These are phyloP conservation scores for Siniperca undulata DNA, from an alignment of 2,797 vertebrate species.

Conservation along the genomic window DNA sequence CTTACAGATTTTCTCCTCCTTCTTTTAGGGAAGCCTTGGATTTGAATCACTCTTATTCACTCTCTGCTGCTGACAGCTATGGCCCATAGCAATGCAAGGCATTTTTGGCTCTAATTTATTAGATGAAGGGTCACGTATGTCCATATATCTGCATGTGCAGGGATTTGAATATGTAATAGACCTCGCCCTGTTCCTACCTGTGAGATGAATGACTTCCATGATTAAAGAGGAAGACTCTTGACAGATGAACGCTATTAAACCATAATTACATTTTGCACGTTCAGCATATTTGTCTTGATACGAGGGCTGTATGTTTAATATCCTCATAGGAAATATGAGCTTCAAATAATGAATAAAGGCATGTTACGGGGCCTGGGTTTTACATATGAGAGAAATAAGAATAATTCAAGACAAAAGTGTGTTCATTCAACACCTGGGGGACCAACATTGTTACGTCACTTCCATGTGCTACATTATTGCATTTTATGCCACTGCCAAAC, in stretches of 20 bases:
- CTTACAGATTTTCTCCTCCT: constrained; percentile 28
- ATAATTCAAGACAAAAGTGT: constrained; percentile 77
- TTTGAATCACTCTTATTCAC: constrained; percentile 60
- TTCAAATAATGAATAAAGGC: constrained; percentile 63
- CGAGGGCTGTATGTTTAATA: constrained; percentile 76
- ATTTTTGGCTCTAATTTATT: constrained; percentile 75
- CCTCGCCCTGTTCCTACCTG: constrained; percentile 60
- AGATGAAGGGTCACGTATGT: constrained; percentile 68
- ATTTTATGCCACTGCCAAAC: constrained; percentile 83
- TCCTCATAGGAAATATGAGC: constrained; percentile 71
- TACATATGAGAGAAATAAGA: constrained; percentile 68
- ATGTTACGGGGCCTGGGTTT: constrained; percentile 48
- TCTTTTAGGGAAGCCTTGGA: constrained; percentile 42
- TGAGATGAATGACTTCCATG: constrained; percentile 76
- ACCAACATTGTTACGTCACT: constrained; percentile 78
- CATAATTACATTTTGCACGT: constrained; percentile 79
- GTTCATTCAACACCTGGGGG: constrained; percentile 73
- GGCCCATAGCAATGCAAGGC: constrained; percentile 59
- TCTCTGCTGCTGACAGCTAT: constrained; percentile 35
- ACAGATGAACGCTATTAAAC: constrained; percentile 83
- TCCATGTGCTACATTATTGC: constrained; percentile 81
- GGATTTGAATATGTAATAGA: constrained; percentile 75
- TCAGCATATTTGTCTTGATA: constrained; percentile 81
- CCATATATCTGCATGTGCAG: constrained; percentile 67
- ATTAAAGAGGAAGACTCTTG: constrained; percentile 80